Base-by-base conservation (phyloP, 2,888 invertebrate genomes). In the Tholera decimalis region DNA sequence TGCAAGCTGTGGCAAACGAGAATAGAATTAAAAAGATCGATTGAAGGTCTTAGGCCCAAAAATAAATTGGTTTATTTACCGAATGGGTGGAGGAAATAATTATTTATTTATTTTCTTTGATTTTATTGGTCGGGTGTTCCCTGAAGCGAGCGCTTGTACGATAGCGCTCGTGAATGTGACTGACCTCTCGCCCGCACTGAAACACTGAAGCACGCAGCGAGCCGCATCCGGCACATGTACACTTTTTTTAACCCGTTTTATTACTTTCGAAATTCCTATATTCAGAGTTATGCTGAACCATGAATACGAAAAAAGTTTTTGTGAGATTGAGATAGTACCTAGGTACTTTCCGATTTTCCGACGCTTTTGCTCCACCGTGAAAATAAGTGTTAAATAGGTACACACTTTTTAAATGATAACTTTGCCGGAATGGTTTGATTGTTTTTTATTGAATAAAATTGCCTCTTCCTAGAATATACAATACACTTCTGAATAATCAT, bases 51-150 rank as follows among this genome's bases (percentile, higher is more conserved):
- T 37, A 37, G 35, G 49, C 7, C 3, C 13, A 22, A 49, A 71
- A 72, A 41, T 72, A 72, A 51, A 37, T 53, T 35, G 35, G 55
- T 64, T 64, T 70, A 60, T 70, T 69, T 69, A 73, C 44, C 43
- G 46, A 11, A 22, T 30, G 54, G 35, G 41, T 24, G 11, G 47
- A 53, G 30, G 43, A 61, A 67, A 28, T n/a, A 35, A 62, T 74
- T 66, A 69, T 63, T 79, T 55, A 75, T 72, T 46, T 39, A 55
- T 71, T 75, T 77, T 51, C 55, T 75, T 75, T 63, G 58, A 70
- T 50, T 66, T 55, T 57, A 50, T 24, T 44, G 33, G 24, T 43
- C 50, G 51, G 59, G 82, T 54, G 44, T 64, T 73, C 59, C 75
- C 71, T 59, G 47, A 41, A 33, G 20, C 44, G 44, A n/a, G 24